These are phyloP conservation scores for Brachypteracias leptosomus DNA, from an alignment of 2,113 vertebrate genomes.

Conservation along the genomic window DNA sequence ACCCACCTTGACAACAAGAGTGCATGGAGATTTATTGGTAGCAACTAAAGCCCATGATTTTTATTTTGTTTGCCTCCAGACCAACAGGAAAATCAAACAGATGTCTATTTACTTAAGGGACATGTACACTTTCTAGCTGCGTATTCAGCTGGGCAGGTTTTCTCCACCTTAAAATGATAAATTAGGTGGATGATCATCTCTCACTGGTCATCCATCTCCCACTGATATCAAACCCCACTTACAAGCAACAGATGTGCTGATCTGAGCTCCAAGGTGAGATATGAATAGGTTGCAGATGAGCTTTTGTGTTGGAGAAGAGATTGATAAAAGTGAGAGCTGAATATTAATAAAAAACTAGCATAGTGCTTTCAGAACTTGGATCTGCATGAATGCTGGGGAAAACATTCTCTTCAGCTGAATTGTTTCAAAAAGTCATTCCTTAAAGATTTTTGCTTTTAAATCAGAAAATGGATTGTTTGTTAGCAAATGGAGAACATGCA, in stretches of 20 bases:
- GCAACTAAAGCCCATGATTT: not conserved
- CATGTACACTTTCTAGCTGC: not conserved
- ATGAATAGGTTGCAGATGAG: not conserved
- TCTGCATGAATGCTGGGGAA: not conserved
- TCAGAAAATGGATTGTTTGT: not conserved
- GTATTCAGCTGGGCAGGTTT: not conserved
- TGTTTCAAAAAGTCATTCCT: slow-evolving; percentile 12
- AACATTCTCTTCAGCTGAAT: not conserved
- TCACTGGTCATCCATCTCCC: not conserved
- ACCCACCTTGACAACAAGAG: not conserved
- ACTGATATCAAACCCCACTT: not conserved
- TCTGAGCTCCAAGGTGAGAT: not conserved
- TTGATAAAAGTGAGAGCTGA: not conserved
- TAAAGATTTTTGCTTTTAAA: not conserved
- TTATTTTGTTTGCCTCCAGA: not conserved
- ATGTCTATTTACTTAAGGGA: not conserved
- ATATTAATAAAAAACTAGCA: not conserved
- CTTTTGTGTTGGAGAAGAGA: not conserved
- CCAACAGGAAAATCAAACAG: not conserved
- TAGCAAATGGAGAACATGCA: not conserved
- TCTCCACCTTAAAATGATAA: not conserved
- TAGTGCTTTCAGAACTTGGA: slow-evolving; percentile 3
- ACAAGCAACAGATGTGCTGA: not conserved
- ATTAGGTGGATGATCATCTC: not conserved
- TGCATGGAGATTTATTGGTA: not conserved